A percentile compares a stretch with the other conserved stretches of the same genome.
Evolutionary conservation across 53 echinoderm and acorn worm genomes (phyloP).

Genomic region (Crossaster papposus): DNA sequence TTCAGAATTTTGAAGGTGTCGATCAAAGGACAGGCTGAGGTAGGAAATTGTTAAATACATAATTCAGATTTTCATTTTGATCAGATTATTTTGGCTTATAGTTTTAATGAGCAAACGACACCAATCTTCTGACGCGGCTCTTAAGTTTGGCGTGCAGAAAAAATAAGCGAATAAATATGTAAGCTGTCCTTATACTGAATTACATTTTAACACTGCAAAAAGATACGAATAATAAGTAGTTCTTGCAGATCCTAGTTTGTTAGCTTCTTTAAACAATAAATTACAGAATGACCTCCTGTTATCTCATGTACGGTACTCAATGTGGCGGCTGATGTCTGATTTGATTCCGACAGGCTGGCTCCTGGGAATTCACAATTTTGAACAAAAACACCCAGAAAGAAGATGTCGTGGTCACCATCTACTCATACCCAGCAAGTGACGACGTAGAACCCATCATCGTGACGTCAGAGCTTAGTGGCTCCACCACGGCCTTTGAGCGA

Average conservation of each 20-base stretch:
- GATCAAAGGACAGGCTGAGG: constrained; percentile 69
- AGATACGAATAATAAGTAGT: no score
- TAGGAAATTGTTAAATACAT: constrained; percentile 24
- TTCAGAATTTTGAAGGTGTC: constrained; percentile 37
- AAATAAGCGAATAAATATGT: no score
- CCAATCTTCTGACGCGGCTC: no score
- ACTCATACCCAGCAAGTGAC: constrained; percentile 57
- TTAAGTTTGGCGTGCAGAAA: no score
- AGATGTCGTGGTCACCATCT: constrained; percentile 55
- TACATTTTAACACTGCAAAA: no score
- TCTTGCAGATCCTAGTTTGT: no score
- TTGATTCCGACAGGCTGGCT: constrained; percentile 35
- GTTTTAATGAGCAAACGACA: not conserved
- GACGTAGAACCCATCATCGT: constrained; percentile 69
- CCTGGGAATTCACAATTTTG: constrained; percentile 38
- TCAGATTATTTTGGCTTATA: not conserved
- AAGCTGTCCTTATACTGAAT: no score
- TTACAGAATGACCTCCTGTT: no score
- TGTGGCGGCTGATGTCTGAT: not conserved
- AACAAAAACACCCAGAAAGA: not conserved
- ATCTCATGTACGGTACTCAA: not conserved
- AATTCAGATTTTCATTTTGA: not conserved
- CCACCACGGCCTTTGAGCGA: constrained; percentile 39
- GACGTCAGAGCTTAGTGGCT: constrained; percentile 63
- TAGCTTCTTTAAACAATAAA: no score